Conservation (phyloP, 2,888 invertebrate species). For the Saturnia pavonia region DNA sequence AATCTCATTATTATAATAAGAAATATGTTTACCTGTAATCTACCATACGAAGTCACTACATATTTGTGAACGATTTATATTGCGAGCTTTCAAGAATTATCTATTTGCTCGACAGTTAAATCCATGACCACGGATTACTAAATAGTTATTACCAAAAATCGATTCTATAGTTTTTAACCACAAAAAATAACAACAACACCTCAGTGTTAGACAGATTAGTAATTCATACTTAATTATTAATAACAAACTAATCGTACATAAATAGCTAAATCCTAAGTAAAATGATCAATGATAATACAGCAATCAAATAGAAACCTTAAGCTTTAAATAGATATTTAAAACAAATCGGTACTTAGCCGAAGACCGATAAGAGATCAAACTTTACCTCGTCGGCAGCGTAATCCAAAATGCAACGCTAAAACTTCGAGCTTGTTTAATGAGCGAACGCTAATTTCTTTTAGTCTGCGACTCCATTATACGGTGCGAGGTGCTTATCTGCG, state of each 20-base stretch:
- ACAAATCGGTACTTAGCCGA: neutral
- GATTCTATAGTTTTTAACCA: neutral
- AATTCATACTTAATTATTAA: neutral
- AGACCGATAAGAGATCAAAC: slow-evolving; percentile 16
- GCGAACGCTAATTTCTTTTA: slow-evolving; percentile 64
- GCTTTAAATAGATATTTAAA: neutral
- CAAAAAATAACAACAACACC: neutral
- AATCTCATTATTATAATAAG: no score
- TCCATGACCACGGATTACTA: no score
- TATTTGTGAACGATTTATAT: no score
- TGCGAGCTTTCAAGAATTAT: no score
- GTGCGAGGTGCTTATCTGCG: slow-evolving; percentile 50
- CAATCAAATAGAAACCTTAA: neutral
- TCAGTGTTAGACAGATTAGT: neutral
- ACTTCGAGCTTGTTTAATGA: slow-evolving; percentile 49
- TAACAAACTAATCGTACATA: no score
- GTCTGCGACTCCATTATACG: slow-evolving; percentile 60
- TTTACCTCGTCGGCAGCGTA: slow-evolving; percentile 16
- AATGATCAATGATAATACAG: neutral
- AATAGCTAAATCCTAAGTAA: neutral
- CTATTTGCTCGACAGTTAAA: no score
- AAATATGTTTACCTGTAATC: no score
- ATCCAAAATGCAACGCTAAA: slow-evolving; percentile 36
- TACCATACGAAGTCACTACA: no score
- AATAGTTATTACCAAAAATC: neutral